Evolutionary conservation across 2,888 invertebrate species (phyloP), one percentile per base, ranked within the genome.

Genomic region (Odiellus spinosus): DNA sequence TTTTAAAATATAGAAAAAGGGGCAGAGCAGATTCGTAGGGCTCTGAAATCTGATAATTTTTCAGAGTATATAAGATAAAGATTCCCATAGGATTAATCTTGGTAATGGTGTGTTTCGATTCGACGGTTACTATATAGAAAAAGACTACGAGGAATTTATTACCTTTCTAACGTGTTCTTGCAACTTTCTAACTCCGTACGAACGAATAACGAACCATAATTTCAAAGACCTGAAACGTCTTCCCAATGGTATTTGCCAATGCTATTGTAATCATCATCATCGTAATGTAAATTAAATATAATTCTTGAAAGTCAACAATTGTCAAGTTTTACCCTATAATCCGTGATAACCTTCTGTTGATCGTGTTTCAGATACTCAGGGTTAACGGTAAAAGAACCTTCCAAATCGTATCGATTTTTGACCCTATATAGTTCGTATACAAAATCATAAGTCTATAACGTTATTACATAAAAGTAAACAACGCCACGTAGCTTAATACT

Each of bases 311-410:
- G n/a, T 12, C 34, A 4, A 35, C 14, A 35, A 35, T 38, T 14
- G 38, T 17, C 10, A 38, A 38, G 18, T 8, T 38, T 38, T 50
- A 60, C 60, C 45, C 60, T 50, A 41, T 58, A 60, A 48, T 60
- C 60, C 0, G 88, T 88, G 0, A 82, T 84, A 2, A 80, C 75
- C 63, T 88, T 87, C 68, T 81, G 80, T 17, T 54, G 52, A 58
- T 79, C 75, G 63, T 98, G 93, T 64, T 93, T 90, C 46, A 91
- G 70, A 63, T 88, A 95, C 48, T 86, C 78, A 55, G 95, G 78
- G 60, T 95, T 88, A 1, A 93, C 86, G 55, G 81, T 84, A 61
- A 95, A 83, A 0, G 90, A 82, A 50, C 83, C 78, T 6, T 84
- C 78, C 45, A 95, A 71, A 56, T 80, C 74, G 56, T 76, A 76